Conservation (phyloP, 2,888 invertebrate genomes). For the Mylabris sibirica region DNA sequence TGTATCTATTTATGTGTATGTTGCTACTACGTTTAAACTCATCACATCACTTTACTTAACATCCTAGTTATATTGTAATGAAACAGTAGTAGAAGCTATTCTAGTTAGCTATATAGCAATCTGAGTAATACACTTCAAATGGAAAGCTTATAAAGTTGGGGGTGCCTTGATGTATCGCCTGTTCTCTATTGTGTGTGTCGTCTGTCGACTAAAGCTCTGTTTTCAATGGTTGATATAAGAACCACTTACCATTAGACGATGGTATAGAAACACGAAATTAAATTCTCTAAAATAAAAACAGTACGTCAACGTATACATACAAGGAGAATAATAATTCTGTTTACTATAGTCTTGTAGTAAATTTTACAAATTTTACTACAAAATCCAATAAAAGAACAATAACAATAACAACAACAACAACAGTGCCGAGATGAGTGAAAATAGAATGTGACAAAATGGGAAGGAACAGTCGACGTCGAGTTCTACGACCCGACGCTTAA, state of each 20-base stretch:
- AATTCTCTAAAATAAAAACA: not conserved
- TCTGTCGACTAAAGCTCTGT: not conserved
- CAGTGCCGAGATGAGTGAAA: not conserved
- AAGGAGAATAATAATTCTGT: not conserved
- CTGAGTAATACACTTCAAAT: constrained; percentile 3
- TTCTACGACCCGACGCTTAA: not conserved
- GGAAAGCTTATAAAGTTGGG: constrained; percentile 9
- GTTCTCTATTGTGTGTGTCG: not conserved
- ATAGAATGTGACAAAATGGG: constrained; percentile 9
- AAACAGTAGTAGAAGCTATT: not conserved
- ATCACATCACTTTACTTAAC: not conserved
- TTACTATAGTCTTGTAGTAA: not conserved
- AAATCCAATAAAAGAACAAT: not conserved
- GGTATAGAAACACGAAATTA: not conserved
- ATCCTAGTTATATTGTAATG: not conserved
- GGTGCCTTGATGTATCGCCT: not conserved
- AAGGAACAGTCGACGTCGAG: not conserved
- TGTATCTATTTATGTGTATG: not conserved
- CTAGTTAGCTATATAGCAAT: not conserved
- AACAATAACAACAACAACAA: constrained; percentile 8
- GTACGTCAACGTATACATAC: no score
- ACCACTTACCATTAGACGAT: not conserved
- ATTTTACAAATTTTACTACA: not conserved
- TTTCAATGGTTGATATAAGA: not conserved
- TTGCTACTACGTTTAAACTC: not conserved